Base-by-base conservation (phyloP, 2,113 vertebrate species). In the Anhinga rufa region DNA sequence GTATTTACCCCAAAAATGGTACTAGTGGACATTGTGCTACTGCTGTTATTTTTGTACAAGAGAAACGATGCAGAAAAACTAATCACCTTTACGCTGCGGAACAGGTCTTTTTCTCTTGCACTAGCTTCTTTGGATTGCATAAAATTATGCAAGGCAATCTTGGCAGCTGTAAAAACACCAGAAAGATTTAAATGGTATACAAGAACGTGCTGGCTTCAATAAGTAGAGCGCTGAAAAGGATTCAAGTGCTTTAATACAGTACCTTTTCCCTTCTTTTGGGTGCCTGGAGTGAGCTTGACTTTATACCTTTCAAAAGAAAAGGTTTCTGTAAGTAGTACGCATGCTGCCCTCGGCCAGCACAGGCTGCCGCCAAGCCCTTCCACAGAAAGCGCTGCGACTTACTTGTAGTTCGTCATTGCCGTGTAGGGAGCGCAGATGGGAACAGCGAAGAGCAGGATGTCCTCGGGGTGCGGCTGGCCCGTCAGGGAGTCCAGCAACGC, bases 241-340 rank as follows among this genome's bases (percentile, higher is more conserved):
- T 1, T 2, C 3, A 2, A 1, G 29, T 4, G 57, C 40, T 71
- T 36, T 29, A 13, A 19, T 2, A 52, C 66, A 5, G 1, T 98
- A 99, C 99, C 99, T 99, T 99, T 99, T 62, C 99, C 99, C 94
- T 99, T 99, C 98, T 99, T 99, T 82, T 99, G 99, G 21, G 99
- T 96, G 65, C 99, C 99, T 4, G 99, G 99, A 6, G 99, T 99
- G 92, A 99, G 97, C 96, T 99, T 99, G 65, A 99, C 99, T 97
- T 99, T 99, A 17, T 99, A 99, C 95, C 99, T 98, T 95, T 34
- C 52, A 86, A 51, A 64, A 86, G 34, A 49, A 75, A 25, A 78
- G 52, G 92, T 48, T 65, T 18, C 31, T 4, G 48, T 89, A 2
- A 89, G 38, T 7, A 3, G n/a, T 9, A 22, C 4, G 0, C 6